phyloP scores from a whole-genome alignment of 2,797 vertebrate species.

The Mallotus villosus region DNA sequence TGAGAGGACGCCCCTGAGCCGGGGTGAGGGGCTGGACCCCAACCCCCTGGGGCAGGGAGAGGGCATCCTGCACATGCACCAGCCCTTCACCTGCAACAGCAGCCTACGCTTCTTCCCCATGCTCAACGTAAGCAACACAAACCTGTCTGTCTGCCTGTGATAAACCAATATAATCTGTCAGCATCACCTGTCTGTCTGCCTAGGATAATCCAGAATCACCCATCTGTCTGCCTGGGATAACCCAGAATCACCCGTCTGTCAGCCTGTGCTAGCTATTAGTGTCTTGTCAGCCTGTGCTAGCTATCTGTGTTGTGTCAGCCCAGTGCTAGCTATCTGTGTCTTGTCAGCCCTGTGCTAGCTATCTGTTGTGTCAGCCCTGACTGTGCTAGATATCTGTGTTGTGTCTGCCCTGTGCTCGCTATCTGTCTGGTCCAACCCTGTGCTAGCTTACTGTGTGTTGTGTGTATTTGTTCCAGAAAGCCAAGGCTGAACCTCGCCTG shows the following conservation, averaged over 20 bases:
- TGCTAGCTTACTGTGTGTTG: neutral
- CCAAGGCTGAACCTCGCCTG: slow-evolving; percentile 62
- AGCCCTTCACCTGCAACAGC: slow-evolving; percentile 65
- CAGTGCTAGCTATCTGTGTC: too few species aligned
- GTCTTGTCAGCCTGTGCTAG: too few species aligned
- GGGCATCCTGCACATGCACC: slow-evolving; percentile 74
- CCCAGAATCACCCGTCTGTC: too few species aligned
- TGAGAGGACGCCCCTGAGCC: slow-evolving; percentile 56
- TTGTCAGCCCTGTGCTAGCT: too few species aligned
- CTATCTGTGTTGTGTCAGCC: too few species aligned
- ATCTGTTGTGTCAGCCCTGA: too few species aligned
- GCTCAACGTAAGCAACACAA: slow-evolving; percentile 72
- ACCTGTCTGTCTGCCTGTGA: neutral
- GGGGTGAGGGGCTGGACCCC: slow-evolving; percentile 66
- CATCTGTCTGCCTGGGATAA: too few species aligned
- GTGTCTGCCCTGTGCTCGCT: too few species aligned
- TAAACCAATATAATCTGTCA: too few species aligned
- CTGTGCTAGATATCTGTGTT: too few species aligned
- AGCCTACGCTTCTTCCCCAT: slow-evolving; percentile 69
- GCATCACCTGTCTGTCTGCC: too few species aligned
- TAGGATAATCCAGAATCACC: too few species aligned
- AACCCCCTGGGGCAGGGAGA: slow-evolving; percentile 69
- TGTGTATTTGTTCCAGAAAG: slow-evolving; percentile 68
- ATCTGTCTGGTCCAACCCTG: neutral
- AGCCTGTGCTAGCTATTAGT: neutral